A percentile compares a stretch with the other conserved stretches of the same genome.
Conservation (phyloP, 2,113 vertebrate species). For the Odobenus rosmarus region DNA sequence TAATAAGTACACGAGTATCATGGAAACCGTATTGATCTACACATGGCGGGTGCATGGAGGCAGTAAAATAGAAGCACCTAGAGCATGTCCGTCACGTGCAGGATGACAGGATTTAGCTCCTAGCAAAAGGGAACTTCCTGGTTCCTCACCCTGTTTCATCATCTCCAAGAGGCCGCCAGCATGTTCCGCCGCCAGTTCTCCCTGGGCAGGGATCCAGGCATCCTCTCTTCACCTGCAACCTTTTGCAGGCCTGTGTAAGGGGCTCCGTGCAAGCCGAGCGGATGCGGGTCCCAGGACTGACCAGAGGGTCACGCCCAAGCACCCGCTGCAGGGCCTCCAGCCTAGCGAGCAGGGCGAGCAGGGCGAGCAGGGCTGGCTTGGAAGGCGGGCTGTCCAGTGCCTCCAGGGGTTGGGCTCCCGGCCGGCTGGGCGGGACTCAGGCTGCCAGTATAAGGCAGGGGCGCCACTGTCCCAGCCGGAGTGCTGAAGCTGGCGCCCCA, state of each 20-base stretch:
- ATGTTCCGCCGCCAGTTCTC: not conserved
- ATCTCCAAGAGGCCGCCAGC: not conserved
- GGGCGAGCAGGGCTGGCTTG: too few relatives aligned
- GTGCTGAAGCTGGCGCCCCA: not conserved
- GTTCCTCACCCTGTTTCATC: slow-evolving; percentile 2
- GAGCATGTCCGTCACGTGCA: not conserved
- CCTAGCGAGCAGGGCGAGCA: not conserved
- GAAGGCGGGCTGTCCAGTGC: not conserved
- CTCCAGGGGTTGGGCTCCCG: not conserved
- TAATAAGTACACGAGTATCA: not conserved
- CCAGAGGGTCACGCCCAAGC: not conserved
- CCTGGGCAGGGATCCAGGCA: not conserved
- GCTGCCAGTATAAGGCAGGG: not conserved
- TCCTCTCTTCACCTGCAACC: not conserved
- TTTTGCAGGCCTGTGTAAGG: not conserved
- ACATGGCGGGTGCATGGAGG: accelerated
- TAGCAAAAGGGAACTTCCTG: slow-evolving; percentile 14
- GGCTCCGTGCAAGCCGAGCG: not conserved
- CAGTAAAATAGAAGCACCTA: not conserved
- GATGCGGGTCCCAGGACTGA: not conserved
- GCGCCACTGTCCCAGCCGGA: not conserved
- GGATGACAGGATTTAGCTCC: not conserved
- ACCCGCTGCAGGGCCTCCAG: accelerated
- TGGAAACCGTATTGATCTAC: not conserved
- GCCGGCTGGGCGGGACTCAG: slow-evolving; percentile 33